Conservation (phyloP, 1,140 invertebrate genomes). For the Lysiphlebus fabarum region DNA sequence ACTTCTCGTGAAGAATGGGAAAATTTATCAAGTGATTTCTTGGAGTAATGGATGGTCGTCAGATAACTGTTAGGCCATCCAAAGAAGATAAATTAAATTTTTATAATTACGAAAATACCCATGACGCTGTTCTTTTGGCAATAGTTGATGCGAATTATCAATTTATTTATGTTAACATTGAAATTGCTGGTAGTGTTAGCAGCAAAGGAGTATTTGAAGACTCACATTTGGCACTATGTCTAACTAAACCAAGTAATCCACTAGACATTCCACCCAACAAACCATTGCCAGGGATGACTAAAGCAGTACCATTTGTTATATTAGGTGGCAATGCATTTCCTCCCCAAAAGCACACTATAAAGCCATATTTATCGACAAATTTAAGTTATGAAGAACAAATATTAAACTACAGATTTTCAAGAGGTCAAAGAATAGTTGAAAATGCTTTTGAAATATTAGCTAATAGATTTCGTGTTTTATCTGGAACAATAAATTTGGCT, state of each 20-base stretch:
- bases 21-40: constrained; percentile 30
- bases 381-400: constrained; percentile 31
- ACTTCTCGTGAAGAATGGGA: constrained; percentile 13
- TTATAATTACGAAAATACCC: neutral
- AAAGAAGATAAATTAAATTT: neutral
- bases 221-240: neutral
- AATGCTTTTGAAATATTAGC: constrained; percentile 51
- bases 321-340: constrained; percentile 51
- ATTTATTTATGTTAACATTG: neutral
- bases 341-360: constrained; percentile 41
- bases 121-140: neutral
- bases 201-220: neutral
- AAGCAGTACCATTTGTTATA: constrained; percentile 33
- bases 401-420: constrained; percentile 49
- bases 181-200: constrained; percentile 24
- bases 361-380: constrained; percentile 38
- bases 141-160: neutral
- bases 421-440: constrained; percentile 44
- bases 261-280: constrained; percentile 36
- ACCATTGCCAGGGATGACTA: constrained; percentile 18
- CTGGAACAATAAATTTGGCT: neutral
- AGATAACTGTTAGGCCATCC: constrained; percentile 17
- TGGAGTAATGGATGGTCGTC: constrained; percentile 42
- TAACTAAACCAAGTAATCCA: neutral
- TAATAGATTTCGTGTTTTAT: constrained; percentile 46